Evolutionary conservation across 2,797 vertebrate genomes (phyloP), one percentile per base, ranked within the genome.

Genomic region (Neopelma chrysocephalum): DNA sequence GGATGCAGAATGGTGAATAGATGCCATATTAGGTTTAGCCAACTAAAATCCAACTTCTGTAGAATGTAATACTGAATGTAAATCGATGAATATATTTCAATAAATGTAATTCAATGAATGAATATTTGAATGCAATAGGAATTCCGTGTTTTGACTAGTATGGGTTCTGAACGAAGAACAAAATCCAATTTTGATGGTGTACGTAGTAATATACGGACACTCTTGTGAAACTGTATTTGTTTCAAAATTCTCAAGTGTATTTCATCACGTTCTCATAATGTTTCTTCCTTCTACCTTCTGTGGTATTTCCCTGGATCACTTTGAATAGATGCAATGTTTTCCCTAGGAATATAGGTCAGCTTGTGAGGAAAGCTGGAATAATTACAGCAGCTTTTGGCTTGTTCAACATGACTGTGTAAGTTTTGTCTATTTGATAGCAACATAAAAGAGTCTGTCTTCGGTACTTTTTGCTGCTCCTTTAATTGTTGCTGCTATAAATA

Each of bases 251-350:
- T 88, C 61, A 73, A 93, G 75, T 42, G 71, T 43, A 89, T 87
- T 93, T 82, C 57, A 93, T 45, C 90, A 89, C 95, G 60, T 84
- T 94, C 95, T 94, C 51, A 61, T 38, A 89, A 83, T 26, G 53
- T 93, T 87, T 93, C 91, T 85, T 90, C 73, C 56, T 88, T 87
- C 61, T 89, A 82, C 93, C 83, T 97, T 93, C 85, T 94, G 95
- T 93, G 75, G 83, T 78, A 78, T 87, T 94, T 93, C 88, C 64
- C 36, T 80, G 71, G 60, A 92, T 94, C 66, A 68, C 75, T 89
- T 83, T 43, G 83, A 94, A 89, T 88, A 96, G 88, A 90, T 90
- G 88, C 53, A 82, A 3, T 79, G 56, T 77, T 82, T 93, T 89
- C 68, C 58, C 43, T 69, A 78, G 23, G 79, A 95, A 88, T 56